Conservation (phyloP, 2,113 vertebrate genomes). For the Bubo bubo region DNA sequence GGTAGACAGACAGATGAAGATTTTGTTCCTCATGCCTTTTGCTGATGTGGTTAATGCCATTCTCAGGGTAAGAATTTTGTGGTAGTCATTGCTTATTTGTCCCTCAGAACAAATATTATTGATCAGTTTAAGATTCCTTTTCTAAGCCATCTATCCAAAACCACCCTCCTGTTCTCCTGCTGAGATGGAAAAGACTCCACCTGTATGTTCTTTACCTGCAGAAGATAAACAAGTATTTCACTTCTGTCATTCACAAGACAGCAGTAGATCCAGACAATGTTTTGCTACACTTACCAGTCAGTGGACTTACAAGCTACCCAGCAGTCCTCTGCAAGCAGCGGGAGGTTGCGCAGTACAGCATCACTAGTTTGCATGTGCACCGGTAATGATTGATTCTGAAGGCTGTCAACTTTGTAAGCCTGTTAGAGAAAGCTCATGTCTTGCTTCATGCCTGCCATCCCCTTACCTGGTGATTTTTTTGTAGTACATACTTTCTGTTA, state of each 20-base stretch:
- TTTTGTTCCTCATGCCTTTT: neutral
- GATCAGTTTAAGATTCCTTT: neutral
- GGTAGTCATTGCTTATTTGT: neutral
- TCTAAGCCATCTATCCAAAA: neutral
- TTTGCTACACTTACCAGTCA: neutral
- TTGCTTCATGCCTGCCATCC: neutral
- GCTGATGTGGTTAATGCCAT: neutral
- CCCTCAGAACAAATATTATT: neutral
- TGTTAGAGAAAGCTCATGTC: neutral
- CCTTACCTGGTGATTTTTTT: neutral
- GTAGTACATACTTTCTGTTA: neutral
- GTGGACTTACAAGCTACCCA: neutral
- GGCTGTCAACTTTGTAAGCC: neutral
- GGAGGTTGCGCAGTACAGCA: neutral
- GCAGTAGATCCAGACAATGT: neutral
- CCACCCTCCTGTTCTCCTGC: neutral
- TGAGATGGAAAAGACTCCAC: neutral
- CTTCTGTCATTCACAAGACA: neutral
- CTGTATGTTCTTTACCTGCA: neutral
- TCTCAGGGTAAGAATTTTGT: neutral
- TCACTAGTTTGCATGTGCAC: rapidly evolving
- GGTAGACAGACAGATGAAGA: neutral
- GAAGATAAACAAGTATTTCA: neutral
- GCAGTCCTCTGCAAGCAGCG: neutral
- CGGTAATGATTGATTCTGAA: neutral